Evolutionary conservation across 2,888 invertebrate genomes (phyloP), one percentile per base, ranked within the genome.

Genomic region (Homarus gammarus): DNA sequence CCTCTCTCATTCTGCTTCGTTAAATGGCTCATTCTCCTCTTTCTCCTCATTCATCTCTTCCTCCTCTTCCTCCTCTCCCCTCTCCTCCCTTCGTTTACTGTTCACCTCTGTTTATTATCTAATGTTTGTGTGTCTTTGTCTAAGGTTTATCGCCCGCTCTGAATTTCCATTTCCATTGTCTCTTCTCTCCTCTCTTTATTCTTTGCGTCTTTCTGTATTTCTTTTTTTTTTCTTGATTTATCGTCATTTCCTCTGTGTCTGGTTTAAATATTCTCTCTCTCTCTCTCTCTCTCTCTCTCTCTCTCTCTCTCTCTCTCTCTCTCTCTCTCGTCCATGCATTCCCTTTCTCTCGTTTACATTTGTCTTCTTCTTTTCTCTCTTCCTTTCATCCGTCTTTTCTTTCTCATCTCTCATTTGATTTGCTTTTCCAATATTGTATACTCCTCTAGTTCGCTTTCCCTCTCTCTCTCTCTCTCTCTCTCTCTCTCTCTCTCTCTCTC

Each of bases 281-380:
- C 2, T 56, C 56, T 56, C 15, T 56, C 12, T 56, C 18, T 56
- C 8, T 56, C 22, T 78, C 78, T 36, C n/a, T 33, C 56, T 51
- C 78, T 56, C 78, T 56, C 36, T 15, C 78, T 40, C 18, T 12
- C 31, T 40, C 40, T 75, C n/a, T 75, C 75, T n/a, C 49, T 22
- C 75, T 36, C 56, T 18, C n/a, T n/a, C 56, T 27, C 27, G 2
- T 12, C 3, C 5, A 64, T 10, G 1, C 27, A 27, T 22, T 44
- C 0, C 12, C 6, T 22, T 1, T 36, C 44, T 75, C 75, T 75
- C 75, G 22, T 18, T 44, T 2, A 22, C 75, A 44, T 33, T n/a
- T 18, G 8, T 44, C 15, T n/a, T n/a, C 44, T 75, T n/a, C n/a
- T 5, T 40, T 2, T n/a, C 75, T 75, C 73, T 73, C 73, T 73